Evolutionary conservation across 1,140 invertebrate genomes (phyloP).

Genomic region (Caerostris darwini): DNA sequence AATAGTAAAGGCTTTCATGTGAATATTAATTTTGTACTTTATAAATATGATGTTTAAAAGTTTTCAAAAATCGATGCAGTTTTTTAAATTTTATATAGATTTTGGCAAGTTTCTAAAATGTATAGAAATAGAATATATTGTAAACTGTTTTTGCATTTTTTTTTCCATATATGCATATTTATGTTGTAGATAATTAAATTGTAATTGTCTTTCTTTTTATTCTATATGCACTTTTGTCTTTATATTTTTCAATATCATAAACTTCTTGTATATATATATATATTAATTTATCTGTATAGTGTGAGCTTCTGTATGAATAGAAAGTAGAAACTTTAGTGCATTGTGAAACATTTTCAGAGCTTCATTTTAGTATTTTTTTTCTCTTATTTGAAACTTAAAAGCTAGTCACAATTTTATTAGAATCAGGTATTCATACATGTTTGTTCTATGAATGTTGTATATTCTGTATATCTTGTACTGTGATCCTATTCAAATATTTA

Average conservation of each 20-base stretch:
- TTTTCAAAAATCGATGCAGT: not conserved
- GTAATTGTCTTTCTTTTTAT: too few relatives aligned
- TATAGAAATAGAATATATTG: not conserved
- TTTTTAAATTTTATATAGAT: not conserved
- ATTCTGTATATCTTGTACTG: not conserved
- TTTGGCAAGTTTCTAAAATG: not conserved
- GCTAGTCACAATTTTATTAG: not conserved
- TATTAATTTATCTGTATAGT: conserved; percentile 7
- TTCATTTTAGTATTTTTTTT: conserved; percentile 10
- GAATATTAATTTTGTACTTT: too few relatives aligned
- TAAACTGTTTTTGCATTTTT: not conserved
- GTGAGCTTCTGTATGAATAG: not conserved
- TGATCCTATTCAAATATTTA: not conserved
- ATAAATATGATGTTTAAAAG: too few relatives aligned
- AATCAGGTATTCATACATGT: conserved; percentile 14
- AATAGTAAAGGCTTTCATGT: too few relatives aligned
- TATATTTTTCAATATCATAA: not conserved
- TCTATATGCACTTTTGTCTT: not conserved
- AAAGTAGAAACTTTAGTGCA: not conserved
- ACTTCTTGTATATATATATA: not conserved
- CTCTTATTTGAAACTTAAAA: not conserved
- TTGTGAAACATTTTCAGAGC: not conserved
- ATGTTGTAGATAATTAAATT: too few relatives aligned
- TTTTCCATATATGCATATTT: not conserved
- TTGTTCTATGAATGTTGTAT: not conserved